Evolutionary conservation across 2,113 vertebrate genomes (phyloP).

Genomic region (Gambusia affinis): DNA sequence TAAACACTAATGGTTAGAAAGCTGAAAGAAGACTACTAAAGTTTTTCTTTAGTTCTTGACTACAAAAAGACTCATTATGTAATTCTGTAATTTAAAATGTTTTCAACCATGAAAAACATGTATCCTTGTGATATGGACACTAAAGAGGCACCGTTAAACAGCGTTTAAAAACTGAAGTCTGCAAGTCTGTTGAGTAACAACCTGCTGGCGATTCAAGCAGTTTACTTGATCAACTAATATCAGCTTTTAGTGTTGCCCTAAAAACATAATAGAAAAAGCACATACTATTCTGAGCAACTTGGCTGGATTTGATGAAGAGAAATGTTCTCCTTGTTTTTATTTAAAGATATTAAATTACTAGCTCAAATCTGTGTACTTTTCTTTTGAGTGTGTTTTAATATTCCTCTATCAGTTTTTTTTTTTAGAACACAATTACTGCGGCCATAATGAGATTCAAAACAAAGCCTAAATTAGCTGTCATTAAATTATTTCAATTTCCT

Average conservation of each 20-base stretch:
- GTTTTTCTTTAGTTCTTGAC: neutral
- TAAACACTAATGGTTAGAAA: neutral
- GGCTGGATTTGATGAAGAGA: slow-evolving; percentile 62
- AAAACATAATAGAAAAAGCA: neutral
- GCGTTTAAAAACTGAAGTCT: neutral
- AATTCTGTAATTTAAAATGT: neutral
- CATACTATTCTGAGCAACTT: slow-evolving; percentile 1
- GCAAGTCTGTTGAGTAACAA: neutral
- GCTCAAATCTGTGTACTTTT: slow-evolving; percentile 55
- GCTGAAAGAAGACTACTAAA: neutral
- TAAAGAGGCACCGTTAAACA: neutral
- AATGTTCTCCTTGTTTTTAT: slow-evolving; percentile 55
- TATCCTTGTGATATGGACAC: neutral
- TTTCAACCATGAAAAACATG: neutral
- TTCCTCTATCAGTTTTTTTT: slow-evolving; percentile 53
- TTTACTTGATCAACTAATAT: neutral
- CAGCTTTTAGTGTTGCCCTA: neutral
- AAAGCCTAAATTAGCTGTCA: slow-evolving; percentile 82
- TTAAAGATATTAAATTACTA: slow-evolving; percentile 62
- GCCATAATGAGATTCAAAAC: slow-evolving; percentile 77
- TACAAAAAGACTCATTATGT: slow-evolving; percentile 1
- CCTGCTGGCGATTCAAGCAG: neutral
- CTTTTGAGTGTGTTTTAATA: slow-evolving; percentile 55
- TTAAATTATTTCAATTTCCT: slow-evolving; percentile 84
- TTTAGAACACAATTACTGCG: slow-evolving; percentile 63